Percentiles rank a stretch among this genome's conserved stretches.
phyloP scores from a whole-genome alignment of 1,140 invertebrate species.

The Daktulosphaira vitifoliae region DNA sequence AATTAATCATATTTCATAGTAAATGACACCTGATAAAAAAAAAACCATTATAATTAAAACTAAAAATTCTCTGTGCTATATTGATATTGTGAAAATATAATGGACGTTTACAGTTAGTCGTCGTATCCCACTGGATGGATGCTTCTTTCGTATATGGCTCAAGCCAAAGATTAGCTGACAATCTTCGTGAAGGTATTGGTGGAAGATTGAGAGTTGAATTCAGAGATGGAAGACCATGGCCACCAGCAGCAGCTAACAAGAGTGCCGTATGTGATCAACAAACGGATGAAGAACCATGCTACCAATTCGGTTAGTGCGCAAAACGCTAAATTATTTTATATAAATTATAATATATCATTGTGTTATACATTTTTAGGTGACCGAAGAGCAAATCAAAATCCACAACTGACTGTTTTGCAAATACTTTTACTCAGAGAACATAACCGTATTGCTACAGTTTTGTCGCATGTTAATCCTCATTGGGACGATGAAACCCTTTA shows the following conservation, averaged over 20 bases:
- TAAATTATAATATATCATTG: too few species aligned
- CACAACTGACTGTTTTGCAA: constrained; percentile 51
- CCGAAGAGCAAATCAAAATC: constrained; percentile 55
- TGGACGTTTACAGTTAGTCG: constrained; percentile 53
- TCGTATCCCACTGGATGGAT: constrained; percentile 77
- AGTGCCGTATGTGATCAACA: constrained; percentile 54
- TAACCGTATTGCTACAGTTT: constrained; percentile 52
- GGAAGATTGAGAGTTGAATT: constrained; percentile 45
- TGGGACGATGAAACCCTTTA: constrained; percentile 57
- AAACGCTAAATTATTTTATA: too few species aligned
- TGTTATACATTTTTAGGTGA: constrained; percentile 48
- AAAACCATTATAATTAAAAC: too few species aligned
- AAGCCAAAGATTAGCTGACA: constrained; percentile 51
- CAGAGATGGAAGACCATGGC: constrained; percentile 57
- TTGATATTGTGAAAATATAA: too few species aligned
- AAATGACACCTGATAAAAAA: too few species aligned
- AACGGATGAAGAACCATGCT: constrained; percentile 39
- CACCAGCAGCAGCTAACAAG: constrained; percentile 57
- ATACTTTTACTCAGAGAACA: constrained; percentile 58
- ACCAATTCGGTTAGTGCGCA: constrained; percentile 38
- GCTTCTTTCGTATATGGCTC: constrained; percentile 78
- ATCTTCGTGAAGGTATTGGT: constrained; percentile 54
- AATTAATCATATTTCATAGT: too few species aligned
- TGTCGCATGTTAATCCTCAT: constrained; percentile 53
- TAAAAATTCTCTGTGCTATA: too few species aligned